Evolutionary conservation across 2,797 vertebrate genomes (phyloP).

Genomic region (Anguilla anguilla): DNA sequence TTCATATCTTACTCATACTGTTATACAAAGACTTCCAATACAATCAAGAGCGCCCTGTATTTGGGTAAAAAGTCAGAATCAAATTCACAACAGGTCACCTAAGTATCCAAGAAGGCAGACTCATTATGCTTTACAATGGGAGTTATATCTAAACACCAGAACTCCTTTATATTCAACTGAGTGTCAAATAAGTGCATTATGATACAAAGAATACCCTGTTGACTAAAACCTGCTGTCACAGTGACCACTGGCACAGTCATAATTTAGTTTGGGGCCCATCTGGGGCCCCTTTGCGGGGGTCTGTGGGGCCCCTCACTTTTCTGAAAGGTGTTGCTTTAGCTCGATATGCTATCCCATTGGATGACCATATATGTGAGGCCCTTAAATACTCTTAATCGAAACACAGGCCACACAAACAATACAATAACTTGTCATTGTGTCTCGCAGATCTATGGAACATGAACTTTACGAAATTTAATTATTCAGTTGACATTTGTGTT

Average conservation of each 20-base stretch:
- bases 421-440: neutral
- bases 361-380: neutral
- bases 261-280: neutral
- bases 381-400: neutral
- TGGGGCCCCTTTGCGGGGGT: no score
- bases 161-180: neutral
- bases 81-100: neutral
- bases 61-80: neutral
- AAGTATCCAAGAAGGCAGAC: no score
- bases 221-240: neutral
- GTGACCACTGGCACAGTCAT: neutral
- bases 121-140: no score
- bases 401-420: neutral
- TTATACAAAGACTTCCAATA: neutral
- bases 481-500: neutral
- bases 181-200: neutral
- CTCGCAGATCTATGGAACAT: neutral
- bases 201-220: neutral
- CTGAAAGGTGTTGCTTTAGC: neutral
- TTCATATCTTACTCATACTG: neutral
- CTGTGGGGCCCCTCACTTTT: neutral
- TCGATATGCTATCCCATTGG: neutral
- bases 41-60: neutral
- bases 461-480: neutral
- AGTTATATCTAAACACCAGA: no score